Base-by-base conservation (phyloP, 2,888 invertebrate genomes). In the Orthosia gothica region DNA sequence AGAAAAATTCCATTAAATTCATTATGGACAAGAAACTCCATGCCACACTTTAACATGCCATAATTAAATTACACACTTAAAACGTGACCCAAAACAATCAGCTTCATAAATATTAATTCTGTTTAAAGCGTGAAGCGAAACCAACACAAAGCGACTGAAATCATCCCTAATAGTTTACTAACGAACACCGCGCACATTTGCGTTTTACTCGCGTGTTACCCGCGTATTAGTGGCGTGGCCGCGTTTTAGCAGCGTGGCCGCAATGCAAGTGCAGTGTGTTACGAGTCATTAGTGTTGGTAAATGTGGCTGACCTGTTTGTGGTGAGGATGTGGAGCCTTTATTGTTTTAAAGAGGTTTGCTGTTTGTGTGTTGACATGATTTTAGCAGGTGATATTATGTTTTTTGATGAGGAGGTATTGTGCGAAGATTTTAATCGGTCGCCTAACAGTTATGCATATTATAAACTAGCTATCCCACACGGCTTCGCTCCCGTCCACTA, bases 181-280 rank as follows among this genome's bases (percentile, higher is more conserved):
- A 80, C 58, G 81, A 83, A 73, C 68, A 55, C 80, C 49, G 81
- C 47, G 15, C 52, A 62, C 52, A n/a, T 49, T 47, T 59, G 59
- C 52, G 59, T 79, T 74, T 52, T 23, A 59, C 23, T 20, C 52
- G 67, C 26, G 71, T 74, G 20, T 26, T 49, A 49, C 26, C n/a
- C 12, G 32, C 62, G 47, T 55, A 45, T 57, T 50, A 49, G 58
- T 47, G 50, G 64, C 59, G 47, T 73, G 16, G 45, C 64, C 23
- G 67, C 67, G 72, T 65, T 68, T 66, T 66, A 59, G 63, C 57
- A 45, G 74, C 69, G 62, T n/a, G 16, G 49, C 57, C 61, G 40
- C 61, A 61, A 70, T 59, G 81, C 82, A 84, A 58, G 58, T 70
- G 81, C 76, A 70, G 23, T 32, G 62, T 65, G 63, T 79, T 66